Conservation (phyloP, 2,797 vertebrate species). For the Triplophysa bombifrons region DNA sequence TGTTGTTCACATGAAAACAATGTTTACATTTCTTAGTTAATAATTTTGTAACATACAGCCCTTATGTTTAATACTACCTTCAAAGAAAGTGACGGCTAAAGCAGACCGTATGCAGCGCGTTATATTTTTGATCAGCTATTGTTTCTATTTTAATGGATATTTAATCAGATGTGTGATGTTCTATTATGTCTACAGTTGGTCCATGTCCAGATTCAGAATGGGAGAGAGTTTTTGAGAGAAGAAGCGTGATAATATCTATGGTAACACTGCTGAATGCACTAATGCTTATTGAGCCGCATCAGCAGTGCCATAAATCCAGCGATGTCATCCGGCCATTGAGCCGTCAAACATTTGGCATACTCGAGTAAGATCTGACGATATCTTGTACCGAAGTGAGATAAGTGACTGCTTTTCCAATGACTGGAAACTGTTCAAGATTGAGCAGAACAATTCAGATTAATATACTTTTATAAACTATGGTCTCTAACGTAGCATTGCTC, state of each 20-base stretch:
- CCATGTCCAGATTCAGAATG: not conserved
- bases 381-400: not conserved
- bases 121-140: not conserved
- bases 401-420: not conserved
- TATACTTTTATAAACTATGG: not conserved
- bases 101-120: too few relatives aligned
- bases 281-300: constrained; percentile 29
- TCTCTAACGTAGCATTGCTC: not conserved
- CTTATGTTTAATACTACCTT: too few relatives aligned
- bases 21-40: too few relatives aligned
- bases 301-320: constrained; percentile 13
- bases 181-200: not conserved
- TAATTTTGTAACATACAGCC: too few relatives aligned
- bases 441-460: not conserved
- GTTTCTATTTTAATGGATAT: not conserved
- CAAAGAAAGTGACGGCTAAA: too few relatives aligned
- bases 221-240: not conserved
- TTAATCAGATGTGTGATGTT: too few relatives aligned
- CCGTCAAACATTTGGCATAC: constrained; percentile 5
- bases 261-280: constrained; percentile 7
- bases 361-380: not conserved
- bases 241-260: not conserved
- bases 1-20: too few relatives aligned
- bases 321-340: constrained; percentile 5
- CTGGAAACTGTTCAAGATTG: not conserved